Conservation (phyloP, 35 echinoderm and acorn worm genomes). For the Strongylocentrotus purpuratus region DNA sequence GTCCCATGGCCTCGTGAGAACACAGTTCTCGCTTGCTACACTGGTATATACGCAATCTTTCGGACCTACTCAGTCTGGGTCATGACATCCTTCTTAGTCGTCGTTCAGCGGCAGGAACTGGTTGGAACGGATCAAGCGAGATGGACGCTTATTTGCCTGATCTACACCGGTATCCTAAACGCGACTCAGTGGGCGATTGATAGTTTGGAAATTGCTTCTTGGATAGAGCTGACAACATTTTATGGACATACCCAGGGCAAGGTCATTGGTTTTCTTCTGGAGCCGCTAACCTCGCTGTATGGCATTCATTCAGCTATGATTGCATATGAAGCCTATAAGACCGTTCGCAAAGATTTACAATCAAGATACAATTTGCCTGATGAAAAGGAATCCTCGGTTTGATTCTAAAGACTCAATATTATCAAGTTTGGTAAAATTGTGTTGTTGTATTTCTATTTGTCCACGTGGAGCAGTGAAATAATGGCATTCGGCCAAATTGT, state of each 20-base stretch:
- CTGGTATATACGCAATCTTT: not conserved
- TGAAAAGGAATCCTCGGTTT: too few species aligned
- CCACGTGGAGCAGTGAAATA: too few species aligned
- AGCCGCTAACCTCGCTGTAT: not conserved
- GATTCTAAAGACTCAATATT: too few species aligned
- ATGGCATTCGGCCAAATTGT: too few species aligned
- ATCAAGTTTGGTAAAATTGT: too few species aligned
- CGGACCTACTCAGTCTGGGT: not conserved
- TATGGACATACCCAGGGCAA: not conserved
- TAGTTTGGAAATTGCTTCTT: not conserved
- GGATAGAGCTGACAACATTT: not conserved
- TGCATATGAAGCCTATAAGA: slow-evolving; percentile 2
- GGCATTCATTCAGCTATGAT: not conserved
- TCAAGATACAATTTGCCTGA: not conserved
- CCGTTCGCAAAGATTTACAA: not conserved
- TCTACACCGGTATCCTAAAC: not conserved
- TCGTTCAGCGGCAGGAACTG: slow-evolving; percentile 3
- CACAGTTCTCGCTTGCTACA: not conserved
- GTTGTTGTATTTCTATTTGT: too few species aligned
- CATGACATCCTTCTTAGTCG: not conserved
- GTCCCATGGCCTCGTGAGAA: not conserved
- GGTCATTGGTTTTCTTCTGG: not conserved
- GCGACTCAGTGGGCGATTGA: not conserved
- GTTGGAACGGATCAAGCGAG: not conserved
- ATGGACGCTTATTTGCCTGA: not conserved